Percentiles rank a stretch among this genome's conserved stretches.
These are phyloP conservation scores for Xyliphius kryptos DNA, from an alignment of 2,113 vertebrate genomes.

Conservation along the genomic window DNA sequence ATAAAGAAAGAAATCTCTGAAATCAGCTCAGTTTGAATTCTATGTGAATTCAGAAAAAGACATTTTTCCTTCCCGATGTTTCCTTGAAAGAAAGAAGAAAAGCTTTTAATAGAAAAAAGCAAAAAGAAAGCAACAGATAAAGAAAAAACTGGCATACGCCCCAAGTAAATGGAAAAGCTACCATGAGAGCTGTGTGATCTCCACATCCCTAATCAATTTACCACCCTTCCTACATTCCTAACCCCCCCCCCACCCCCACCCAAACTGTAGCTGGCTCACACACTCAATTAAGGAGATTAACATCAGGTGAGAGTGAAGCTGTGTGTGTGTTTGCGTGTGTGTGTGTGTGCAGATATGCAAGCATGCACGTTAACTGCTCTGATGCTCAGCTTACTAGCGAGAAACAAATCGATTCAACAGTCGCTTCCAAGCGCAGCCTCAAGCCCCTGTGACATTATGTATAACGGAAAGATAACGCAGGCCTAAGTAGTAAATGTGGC, in stretches of 20 bases:
- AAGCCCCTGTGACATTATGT: no score
- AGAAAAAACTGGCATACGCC: constrained; percentile 16
- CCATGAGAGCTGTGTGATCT: constrained; percentile 16
- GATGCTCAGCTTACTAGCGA: not conserved
- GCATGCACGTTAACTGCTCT: no score
- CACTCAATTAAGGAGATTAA: constrained; percentile 45
- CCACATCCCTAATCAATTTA: constrained; percentile 30
- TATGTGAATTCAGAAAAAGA: no score
- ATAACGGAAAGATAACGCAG: no score
- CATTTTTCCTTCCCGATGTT: no score
- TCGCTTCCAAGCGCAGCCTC: no score
- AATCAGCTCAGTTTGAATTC: no score
- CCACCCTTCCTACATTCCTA: constrained; percentile 10
- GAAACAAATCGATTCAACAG: not conserved
- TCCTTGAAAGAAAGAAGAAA: no score
- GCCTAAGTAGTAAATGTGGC: no score
- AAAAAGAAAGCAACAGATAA: constrained; percentile 18
- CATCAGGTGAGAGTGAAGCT: not conserved
- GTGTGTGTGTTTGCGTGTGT: no score
- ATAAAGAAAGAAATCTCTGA: no score
- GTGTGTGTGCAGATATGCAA: not conserved
- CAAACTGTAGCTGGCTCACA: constrained; percentile 26
- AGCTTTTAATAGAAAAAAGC: not conserved
- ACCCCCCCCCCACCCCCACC: constrained; percentile 4
- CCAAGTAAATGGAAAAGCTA: constrained; percentile 11